A percentile compares a stretch with the other conserved stretches of the same genome.
These are phyloP conservation scores for Ptychoptera albimana DNA, from an alignment of 2,888 invertebrate species.

Conservation along the genomic window DNA sequence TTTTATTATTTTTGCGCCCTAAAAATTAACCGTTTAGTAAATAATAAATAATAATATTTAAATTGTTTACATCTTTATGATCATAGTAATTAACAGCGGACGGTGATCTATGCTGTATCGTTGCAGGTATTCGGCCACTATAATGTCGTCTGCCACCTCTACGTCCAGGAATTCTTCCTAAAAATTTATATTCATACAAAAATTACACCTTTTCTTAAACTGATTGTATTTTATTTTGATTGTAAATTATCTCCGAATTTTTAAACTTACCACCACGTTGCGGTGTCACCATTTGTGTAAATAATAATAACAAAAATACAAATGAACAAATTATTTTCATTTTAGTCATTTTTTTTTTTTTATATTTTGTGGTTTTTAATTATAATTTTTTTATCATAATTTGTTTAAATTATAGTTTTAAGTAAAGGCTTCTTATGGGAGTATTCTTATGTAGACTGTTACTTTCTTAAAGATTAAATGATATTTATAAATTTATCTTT, in stretches of 20 bases:
- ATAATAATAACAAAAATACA: background rate
- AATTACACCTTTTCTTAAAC: background rate
- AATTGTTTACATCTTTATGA: slow-evolving; percentile 58
- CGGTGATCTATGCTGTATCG: slow-evolving; percentile 58
- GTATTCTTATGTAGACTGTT: too few relatives aligned
- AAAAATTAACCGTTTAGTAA: slow-evolving; percentile 10
- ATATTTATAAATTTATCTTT: too few relatives aligned
- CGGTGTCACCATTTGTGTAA: background rate
- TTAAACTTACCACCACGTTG: background rate
- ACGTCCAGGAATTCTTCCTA: background rate
- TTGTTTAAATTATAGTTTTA: too few relatives aligned
- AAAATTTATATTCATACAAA: background rate
- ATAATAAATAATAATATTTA: background rate
- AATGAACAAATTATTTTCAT: slow-evolving; percentile 1
- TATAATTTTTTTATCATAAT: too few relatives aligned
- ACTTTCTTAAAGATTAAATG: too few relatives aligned
- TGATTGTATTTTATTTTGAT: background rate
- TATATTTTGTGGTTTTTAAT: too few relatives aligned
- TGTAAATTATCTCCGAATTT: background rate
- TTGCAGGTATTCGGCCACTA: slow-evolving; percentile 27
- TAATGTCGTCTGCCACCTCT: slow-evolving; percentile 19
- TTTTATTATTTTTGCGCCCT: slow-evolving; percentile 81
- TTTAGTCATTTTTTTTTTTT: background rate
- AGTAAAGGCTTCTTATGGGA: too few relatives aligned
- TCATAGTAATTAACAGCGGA: slow-evolving; percentile 84